Percentiles rank a stretch among this genome's conserved stretches.
phyloP scores from a whole-genome alignment of 2,113 vertebrate genomes.

The Aspiorhynchus laticeps region DNA sequence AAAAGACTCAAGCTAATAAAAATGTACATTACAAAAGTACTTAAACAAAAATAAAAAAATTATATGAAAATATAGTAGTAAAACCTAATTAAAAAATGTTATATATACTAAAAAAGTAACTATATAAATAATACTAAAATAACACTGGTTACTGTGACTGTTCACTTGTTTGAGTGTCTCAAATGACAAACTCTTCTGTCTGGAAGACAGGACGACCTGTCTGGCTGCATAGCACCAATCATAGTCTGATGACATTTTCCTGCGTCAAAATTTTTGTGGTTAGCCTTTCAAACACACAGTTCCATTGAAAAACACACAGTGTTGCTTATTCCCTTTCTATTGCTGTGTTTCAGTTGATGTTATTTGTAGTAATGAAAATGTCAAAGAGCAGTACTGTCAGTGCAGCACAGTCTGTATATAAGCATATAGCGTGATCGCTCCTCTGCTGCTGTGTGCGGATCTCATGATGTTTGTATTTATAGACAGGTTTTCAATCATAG shows the following conservation, averaged over 20 bases:
- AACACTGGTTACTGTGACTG: not conserved
- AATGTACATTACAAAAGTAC: no score
- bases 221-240: not conserved
- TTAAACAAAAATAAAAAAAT: no score
- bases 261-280: slow-evolving; percentile 25
- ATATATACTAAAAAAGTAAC: no score
- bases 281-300: slow-evolving; percentile 24
- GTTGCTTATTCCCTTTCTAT: not conserved
- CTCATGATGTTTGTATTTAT: slow-evolving; percentile 36
- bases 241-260: slow-evolving; percentile 9
- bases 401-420: not conserved
- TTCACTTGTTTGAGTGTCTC: not conserved
- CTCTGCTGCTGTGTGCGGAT: not conserved
- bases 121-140: not conserved
- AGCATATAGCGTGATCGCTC: not conserved
- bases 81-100: no score
- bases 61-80: no score
- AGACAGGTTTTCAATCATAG: slow-evolving; percentile 4
- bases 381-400: not conserved
- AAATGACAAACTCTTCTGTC: not conserved
- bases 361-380: not conserved
- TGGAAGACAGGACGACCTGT: no score
- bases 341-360: not conserved
- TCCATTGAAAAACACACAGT: not conserved
- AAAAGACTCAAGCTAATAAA: no score